Evolutionary conservation across 2,113 vertebrate genomes (phyloP).

Genomic region (Motacilla alba): DNA sequence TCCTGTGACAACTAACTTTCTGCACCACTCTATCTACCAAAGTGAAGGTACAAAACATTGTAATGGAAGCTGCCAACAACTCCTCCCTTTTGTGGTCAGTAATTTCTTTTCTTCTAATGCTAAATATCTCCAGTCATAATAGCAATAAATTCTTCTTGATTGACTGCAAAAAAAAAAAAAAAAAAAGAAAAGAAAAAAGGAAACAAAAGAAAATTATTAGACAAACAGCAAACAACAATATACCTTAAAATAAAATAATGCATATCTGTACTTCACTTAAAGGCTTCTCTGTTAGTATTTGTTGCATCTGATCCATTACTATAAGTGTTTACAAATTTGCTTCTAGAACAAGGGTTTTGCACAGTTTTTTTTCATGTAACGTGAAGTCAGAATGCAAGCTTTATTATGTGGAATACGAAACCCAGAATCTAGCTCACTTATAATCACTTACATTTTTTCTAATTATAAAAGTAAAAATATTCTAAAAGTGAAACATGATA

Average conservation of each 20-base stretch:
- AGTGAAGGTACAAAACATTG: slow-evolving; percentile 20
- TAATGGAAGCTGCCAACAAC: slow-evolving; percentile 18
- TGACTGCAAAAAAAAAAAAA: slow-evolving; percentile 77
- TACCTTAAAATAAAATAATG: not conserved
- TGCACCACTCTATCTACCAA: slow-evolving; percentile 42
- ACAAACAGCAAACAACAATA: not conserved
- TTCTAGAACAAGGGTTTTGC: not conserved
- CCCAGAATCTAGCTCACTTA: not conserved
- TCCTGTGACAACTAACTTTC: slow-evolving; percentile 34
- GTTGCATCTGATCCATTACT: not conserved
- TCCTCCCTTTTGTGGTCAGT: not conserved
- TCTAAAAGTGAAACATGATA: not conserved
- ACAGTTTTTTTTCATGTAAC: not conserved
- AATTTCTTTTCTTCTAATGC: slow-evolving; percentile 51
- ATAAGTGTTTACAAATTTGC: not conserved
- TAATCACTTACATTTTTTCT: not conserved
- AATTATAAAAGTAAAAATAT: not conserved
- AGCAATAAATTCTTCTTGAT: slow-evolving; percentile 93
- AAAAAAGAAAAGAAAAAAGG: too few relatives aligned
- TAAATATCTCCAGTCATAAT: slow-evolving; percentile 95
- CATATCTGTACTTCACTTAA: not conserved
- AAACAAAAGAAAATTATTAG: slow-evolving; percentile 36
- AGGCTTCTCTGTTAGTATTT: not conserved
- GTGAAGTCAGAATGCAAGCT: not conserved
- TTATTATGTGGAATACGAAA: not conserved